These are phyloP conservation scores for Phanerotoma sp. DNA, from an alignment of 2,888 invertebrate genomes.

Conservation along the genomic window DNA sequence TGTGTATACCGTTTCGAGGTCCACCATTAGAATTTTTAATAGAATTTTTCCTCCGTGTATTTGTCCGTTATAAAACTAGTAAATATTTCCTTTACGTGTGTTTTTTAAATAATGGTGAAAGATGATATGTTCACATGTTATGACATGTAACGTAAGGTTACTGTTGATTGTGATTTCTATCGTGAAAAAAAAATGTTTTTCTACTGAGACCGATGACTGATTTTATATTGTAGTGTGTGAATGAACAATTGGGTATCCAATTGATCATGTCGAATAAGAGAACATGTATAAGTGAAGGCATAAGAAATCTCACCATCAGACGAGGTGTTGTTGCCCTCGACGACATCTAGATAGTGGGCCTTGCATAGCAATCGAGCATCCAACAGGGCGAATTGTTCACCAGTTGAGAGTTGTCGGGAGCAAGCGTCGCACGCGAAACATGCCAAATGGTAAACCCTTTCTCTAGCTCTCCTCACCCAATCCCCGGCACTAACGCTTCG, in stretches of 20 bases:
- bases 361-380: constrained; percentile 94
- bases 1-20: too few relatives aligned
- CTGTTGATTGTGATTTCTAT: too few relatives aligned
- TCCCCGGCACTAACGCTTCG: constrained; percentile 89
- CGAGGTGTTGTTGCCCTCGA: constrained; percentile 85
- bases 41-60: too few relatives aligned
- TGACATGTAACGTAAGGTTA: too few relatives aligned
- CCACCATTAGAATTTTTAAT: too few relatives aligned
- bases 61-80: too few relatives aligned
- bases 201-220: too few relatives aligned
- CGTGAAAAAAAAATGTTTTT: too few relatives aligned
- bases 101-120: too few relatives aligned
- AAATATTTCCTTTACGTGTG: too few relatives aligned
- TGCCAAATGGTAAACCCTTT: constrained; percentile 93
- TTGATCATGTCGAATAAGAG: background rate
- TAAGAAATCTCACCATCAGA: constrained; percentile 72
- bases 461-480: constrained; percentile 93
- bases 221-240: background rate
- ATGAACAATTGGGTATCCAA: background rate
- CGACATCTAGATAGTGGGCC: constrained; percentile 87
- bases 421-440: constrained; percentile 97
- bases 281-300: constrained; percentile 22
- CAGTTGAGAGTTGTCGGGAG: constrained; percentile 85
- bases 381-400: constrained; percentile 94
- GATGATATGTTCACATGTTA: too few relatives aligned